Evolutionary conservation across 2,797 vertebrate genomes (phyloP).

Genomic region (Heteromormyrus szaboi): DNA sequence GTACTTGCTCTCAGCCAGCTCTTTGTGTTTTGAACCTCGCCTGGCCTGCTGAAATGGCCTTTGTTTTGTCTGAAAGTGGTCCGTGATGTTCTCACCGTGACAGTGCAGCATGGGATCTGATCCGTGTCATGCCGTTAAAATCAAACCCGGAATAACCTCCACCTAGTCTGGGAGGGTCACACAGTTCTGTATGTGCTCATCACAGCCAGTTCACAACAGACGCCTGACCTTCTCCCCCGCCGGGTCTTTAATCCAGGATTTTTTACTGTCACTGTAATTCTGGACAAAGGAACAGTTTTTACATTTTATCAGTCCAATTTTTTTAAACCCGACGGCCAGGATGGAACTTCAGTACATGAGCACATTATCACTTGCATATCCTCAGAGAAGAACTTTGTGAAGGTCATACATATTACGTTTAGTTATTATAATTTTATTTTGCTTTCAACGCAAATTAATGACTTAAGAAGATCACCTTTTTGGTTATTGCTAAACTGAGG

Average conservation of each 20-base stretch:
- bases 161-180: background rate
- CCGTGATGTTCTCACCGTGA: background rate
- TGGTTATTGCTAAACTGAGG: background rate
- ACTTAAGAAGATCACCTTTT: background rate
- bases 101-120: background rate
- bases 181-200: background rate
- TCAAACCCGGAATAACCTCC: background rate
- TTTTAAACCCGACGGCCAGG: background rate
- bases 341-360: background rate
- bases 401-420: background rate
- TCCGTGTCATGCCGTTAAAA: background rate
- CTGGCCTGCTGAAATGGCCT: background rate
- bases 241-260: background rate
- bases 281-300: background rate
- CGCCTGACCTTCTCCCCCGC: background rate
- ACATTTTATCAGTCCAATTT: background rate
- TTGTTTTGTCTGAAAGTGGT: conserved; percentile 18
- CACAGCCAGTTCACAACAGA: background rate
- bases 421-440: background rate
- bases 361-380: background rate
- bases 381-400: background rate
- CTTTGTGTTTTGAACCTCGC: conserved; percentile 7
- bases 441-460: background rate
- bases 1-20: background rate
- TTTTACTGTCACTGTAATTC: background rate